Conservation (phyloP, 2,113 vertebrate genomes). For the Leptocoma aspasia region DNA sequence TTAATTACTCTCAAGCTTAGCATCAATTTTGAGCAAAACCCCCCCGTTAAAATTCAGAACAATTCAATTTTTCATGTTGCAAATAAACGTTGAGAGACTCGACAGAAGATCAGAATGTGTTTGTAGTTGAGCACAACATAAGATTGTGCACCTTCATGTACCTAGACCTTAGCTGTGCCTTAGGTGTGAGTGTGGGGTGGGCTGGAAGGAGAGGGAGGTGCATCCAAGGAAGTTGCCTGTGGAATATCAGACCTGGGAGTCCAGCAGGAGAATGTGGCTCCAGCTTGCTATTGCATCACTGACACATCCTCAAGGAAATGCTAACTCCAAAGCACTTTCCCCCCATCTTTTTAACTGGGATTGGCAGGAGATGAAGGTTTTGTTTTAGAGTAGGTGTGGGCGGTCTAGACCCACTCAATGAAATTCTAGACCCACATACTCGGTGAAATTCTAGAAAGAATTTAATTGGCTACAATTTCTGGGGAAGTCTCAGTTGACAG, state of each 20-base stretch:
- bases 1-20: background rate
- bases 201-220: background rate
- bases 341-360: background rate
- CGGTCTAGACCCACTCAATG: background rate
- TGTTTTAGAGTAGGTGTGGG: background rate
- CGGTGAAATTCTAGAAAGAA: background rate
- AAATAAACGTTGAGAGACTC: background rate
- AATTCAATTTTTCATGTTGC: background rate
- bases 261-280: background rate
- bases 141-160: background rate
- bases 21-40: background rate
- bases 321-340: background rate
- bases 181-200: background rate
- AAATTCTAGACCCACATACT: background rate
- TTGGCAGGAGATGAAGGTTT: background rate
- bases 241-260: background rate
- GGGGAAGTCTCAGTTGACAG: background rate
- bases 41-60: background rate
- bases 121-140: background rate
- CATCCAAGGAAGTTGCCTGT: background rate
- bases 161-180: background rate
- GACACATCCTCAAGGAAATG: background rate
- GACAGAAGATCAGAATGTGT: background rate
- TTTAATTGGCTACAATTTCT: background rate
- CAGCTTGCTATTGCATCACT: background rate